These are phyloP conservation scores for Ophiodon elongatus DNA, from an alignment of 2,113 vertebrate species.

Conservation along the genomic window DNA sequence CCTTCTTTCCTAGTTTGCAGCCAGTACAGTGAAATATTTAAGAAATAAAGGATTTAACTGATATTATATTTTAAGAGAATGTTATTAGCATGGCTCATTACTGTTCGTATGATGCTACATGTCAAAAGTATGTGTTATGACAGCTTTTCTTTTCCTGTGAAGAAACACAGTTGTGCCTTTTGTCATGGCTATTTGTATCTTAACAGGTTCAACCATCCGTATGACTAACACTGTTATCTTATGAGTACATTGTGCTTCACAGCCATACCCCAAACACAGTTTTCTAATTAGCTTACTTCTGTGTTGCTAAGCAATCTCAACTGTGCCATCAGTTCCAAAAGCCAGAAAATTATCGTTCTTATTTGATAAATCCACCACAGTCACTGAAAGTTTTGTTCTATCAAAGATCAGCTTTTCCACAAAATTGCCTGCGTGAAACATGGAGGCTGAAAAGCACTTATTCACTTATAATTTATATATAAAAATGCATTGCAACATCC, in stretches of 20 bases:
- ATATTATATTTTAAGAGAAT: not conserved
- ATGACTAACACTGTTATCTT: slow-evolving; percentile 60
- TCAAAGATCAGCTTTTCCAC: slow-evolving; percentile 5
- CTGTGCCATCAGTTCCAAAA: slow-evolving; percentile 25
- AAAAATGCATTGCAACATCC: slow-evolving; percentile 2
- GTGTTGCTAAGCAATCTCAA: slow-evolving; percentile 64
- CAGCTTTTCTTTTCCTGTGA: slow-evolving; percentile 12
- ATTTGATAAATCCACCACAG: slow-evolving; percentile 33
- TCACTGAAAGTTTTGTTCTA: not conserved
- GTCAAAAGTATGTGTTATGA: slow-evolving; percentile 1
- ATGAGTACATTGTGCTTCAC: slow-evolving; percentile 59
- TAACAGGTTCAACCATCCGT: slow-evolving; percentile 45
- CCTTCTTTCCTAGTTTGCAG: not conserved
- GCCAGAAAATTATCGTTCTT: slow-evolving; percentile 35
- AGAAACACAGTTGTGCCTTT: slow-evolving; percentile 20
- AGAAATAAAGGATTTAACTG: not conserved
- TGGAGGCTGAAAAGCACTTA: not conserved
- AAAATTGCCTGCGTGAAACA: not conserved
- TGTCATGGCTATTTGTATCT: slow-evolving; percentile 55
- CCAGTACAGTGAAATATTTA: not conserved
- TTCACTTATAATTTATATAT: not conserved
- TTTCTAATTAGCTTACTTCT: slow-evolving; percentile 60
- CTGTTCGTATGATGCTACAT: not conserved
- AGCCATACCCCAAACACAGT: slow-evolving; percentile 48
- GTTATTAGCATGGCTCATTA: slow-evolving; percentile 1